Conservation (phyloP, 2,888 invertebrate genomes). For the Brachypterus glaber region DNA sequence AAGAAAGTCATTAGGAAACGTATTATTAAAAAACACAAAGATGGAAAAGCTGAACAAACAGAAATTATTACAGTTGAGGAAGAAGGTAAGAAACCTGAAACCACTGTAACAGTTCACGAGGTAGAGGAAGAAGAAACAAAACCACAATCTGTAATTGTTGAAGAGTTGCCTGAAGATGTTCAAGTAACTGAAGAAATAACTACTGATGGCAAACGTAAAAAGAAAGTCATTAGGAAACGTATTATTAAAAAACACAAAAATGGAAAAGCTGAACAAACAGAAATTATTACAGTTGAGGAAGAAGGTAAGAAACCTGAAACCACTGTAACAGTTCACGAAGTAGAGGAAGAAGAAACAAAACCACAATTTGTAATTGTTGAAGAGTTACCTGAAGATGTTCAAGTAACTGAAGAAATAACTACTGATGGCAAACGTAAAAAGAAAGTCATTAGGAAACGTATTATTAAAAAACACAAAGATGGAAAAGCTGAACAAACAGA, state of each 20-base stretch:
- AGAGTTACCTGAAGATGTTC: conserved; percentile 29
- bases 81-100: conserved; percentile 39
- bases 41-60: conserved; percentile 33
- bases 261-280: conserved; percentile 36
- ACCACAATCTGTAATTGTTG: conserved; percentile 11
- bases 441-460: conserved; percentile 23
- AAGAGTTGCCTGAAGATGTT: conserved; percentile 23
- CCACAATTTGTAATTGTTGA: conserved; percentile 17
- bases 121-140: conserved; percentile 24
- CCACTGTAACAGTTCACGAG: conserved; percentile 28
- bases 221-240: conserved; percentile 28
- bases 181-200: conserved; percentile 24
- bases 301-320: conserved; percentile 41
- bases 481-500: conserved; percentile 26
- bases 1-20: conserved; percentile 35
- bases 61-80: conserved; percentile 37
- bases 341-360: conserved; percentile 5
- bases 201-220: conserved; percentile 24
- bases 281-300: conserved; percentile 37
- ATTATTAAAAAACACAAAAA: conserved; percentile 35
- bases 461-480: conserved; percentile 30
- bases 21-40: conserved; percentile 37
- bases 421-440: conserved; percentile 26
- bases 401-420: conserved; percentile 21
- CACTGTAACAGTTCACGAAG: conserved; percentile 34